phyloP scores from a whole-genome alignment of 64 coral and sea anemone genomes.

The Porites australiensis region DNA sequence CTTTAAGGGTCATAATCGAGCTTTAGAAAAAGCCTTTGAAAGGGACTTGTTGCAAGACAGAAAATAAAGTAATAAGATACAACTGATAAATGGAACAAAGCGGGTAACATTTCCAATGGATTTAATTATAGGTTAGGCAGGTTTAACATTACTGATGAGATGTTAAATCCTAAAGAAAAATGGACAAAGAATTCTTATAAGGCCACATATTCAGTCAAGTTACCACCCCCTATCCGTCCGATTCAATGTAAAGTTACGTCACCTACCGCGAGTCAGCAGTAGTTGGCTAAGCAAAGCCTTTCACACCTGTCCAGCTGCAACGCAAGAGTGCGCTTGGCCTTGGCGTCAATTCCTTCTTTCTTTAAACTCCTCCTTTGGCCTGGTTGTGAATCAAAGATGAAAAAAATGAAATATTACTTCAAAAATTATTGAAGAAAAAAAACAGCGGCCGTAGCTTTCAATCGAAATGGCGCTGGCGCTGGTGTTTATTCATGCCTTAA shows the following conservation, averaged over 20 bases:
- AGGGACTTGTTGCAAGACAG: neutral
- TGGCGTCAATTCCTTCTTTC: neutral
- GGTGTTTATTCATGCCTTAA: no score
- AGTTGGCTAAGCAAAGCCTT: neutral
- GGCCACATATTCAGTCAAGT: neutral
- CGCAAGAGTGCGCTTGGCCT: neutral
- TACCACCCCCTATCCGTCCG: neutral
- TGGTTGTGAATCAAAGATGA: no score
- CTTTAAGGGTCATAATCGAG: neutral
- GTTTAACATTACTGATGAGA: neutral
- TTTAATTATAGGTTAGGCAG: conserved; percentile 37
- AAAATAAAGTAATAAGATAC: neutral
- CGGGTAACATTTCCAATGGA: neutral
- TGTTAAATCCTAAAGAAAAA: neutral
- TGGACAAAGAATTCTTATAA: neutral
- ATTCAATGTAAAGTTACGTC: conserved; percentile 15
- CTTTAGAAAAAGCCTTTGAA: conserved; percentile 7
- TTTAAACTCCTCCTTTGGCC: no score
- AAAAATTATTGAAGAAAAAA: no score
- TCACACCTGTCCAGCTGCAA: conserved; percentile 26
- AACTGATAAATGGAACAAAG: neutral
- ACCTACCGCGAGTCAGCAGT: neutral
- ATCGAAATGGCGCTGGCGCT: no score
- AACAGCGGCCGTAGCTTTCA: no score
- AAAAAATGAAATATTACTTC: no score